Base-by-base conservation (phyloP, 2,113 vertebrate genomes). In the Sinocyclocheilus anshuiensis region DNA sequence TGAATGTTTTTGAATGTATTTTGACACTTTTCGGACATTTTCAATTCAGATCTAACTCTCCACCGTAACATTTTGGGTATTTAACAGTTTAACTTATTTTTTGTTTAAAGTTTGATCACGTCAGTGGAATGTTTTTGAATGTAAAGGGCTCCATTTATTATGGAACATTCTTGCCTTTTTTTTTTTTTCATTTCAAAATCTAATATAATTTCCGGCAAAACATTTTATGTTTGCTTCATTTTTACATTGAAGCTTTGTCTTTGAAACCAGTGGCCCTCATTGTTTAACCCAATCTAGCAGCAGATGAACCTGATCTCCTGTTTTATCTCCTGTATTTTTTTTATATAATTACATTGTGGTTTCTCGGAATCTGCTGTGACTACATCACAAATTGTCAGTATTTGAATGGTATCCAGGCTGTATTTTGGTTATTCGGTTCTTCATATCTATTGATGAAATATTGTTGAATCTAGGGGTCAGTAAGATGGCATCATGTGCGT, bases 131-230 rank as follows among this genome's bases (percentile, higher is more conserved):
- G 84, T 48, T 12, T 48, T 48, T 48, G 45, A 48, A 48, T 48
- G 45, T 48, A 48, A 89, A 89, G 86, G 86, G 86, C 86, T 87
- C 72, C 84, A 86, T 86, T 85, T 87, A 82, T 63, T 77, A 65
- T 63, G 72, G 77, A 89, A 59, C 75, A 48, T 84, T 76, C 76
- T 84, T 75, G 84, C 50, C 84, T 42, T 83, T 42, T 15, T 77
- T 83, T 84, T 33, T 12, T 78, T 85, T 53, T 53, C 0, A 16
- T 53, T 53, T 53, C 50, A 53, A 88, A 86, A 89, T 63, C 22
- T 53, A 24, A 29, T 33, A 86, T 86, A 13, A 71, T 39, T 84
- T 80, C 55, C 84, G 84, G 75, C 84, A 84, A 86, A 86, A 55
- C 76, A 72, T 53, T 53, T 53, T 53, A 53, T 16, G 50, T 53